Evolutionary conservation across 1,140 invertebrate genomes (phyloP).

Genomic region (Pogonus chalceus): DNA sequence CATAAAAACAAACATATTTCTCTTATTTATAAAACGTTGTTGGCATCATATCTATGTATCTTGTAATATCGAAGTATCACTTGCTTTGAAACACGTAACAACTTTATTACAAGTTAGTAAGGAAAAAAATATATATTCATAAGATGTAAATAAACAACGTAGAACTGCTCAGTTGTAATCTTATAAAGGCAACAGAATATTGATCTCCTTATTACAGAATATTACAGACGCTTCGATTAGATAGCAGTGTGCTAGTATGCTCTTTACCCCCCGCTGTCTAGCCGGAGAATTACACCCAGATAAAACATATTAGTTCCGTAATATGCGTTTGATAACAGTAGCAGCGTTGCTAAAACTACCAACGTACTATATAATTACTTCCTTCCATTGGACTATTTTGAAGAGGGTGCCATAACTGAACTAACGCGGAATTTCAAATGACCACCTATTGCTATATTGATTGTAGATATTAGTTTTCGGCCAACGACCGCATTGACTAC

Average conservation of each 20-base stretch:
- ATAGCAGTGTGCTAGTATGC: background rate
- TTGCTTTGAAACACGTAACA: no score
- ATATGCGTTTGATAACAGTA: conserved; percentile 2
- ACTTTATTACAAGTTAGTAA: no score
- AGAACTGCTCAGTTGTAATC: background rate
- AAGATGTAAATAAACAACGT: background rate
- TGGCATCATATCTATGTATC: no score
- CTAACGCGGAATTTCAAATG: no score
- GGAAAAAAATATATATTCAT: background rate
- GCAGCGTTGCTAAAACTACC: background rate
- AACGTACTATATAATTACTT: background rate
- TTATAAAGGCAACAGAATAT: background rate
- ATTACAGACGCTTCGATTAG: background rate
- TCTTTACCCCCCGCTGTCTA: background rate
- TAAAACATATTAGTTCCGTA: conserved; percentile 5
- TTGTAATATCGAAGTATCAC: no score
- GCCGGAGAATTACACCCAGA: background rate
- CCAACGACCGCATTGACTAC: no score
- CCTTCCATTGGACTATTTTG: background rate
- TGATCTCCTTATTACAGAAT: conserved; percentile 3
- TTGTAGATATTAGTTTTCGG: no score
- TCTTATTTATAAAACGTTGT: no score
- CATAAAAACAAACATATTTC: no score
- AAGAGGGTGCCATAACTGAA: background rate
- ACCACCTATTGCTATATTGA: no score